Evolutionary conservation across 2,113 vertebrate species (phyloP).

Genomic region (Chionodraco myersi): DNA sequence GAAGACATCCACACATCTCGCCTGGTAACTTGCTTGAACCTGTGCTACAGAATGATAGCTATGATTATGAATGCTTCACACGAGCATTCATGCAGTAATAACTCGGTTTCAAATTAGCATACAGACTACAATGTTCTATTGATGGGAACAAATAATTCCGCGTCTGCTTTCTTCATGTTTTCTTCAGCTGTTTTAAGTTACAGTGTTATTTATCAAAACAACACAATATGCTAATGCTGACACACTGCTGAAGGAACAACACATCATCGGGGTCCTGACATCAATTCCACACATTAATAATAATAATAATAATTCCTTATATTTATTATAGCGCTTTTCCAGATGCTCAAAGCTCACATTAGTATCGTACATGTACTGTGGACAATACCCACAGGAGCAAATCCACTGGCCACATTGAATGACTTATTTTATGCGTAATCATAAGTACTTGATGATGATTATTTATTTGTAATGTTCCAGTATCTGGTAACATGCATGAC

Average conservation of each 20-base stretch:
- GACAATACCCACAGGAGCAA: no score
- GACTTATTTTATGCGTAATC: slow-evolving; percentile 27
- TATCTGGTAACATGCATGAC: slow-evolving; percentile 2
- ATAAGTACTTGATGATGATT: slow-evolving; percentile 1
- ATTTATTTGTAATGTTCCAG: slow-evolving; percentile 13
- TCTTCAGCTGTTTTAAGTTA: no score
- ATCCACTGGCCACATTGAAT: not conserved
- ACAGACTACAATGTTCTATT: slow-evolving; percentile 30
- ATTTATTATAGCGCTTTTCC: no score
- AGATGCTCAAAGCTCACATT: no score
- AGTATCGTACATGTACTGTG: no score
- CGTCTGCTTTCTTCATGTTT: slow-evolving; percentile 18
- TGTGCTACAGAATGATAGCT: not conserved
- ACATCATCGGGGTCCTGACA: not conserved
- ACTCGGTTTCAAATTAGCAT: slow-evolving; percentile 7
- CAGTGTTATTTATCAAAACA: not conserved
- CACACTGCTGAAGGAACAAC: not conserved
- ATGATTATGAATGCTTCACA: not conserved
- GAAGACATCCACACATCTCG: not conserved
- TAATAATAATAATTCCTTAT: no score
- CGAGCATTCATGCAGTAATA: not conserved
- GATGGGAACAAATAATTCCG: not conserved
- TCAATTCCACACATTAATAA: slow-evolving; percentile 8
- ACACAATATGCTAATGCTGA: not conserved
- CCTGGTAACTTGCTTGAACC: not conserved